A percentile compares a stretch with the other conserved stretches of the same genome.
These are phyloP conservation scores for Tenthredo distinguenda DNA, from an alignment of 2,888 invertebrate species.

Conservation along the genomic window DNA sequence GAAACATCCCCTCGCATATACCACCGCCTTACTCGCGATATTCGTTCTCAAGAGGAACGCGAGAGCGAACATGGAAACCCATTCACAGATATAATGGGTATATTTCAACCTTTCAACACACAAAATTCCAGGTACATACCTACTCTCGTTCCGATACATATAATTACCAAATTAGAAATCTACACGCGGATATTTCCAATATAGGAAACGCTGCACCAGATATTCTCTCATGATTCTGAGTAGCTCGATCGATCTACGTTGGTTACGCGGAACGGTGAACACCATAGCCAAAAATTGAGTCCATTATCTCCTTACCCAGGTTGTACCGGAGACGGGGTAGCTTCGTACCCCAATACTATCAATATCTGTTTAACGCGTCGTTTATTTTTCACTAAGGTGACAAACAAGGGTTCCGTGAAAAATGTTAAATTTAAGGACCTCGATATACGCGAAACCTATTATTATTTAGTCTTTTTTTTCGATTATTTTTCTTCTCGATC, in stretches of 20 bases:
- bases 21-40: background rate
- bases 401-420: slow-evolving; percentile 63
- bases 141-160: background rate
- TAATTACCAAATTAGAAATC: background rate
- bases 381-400: slow-evolving; percentile 62
- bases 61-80: background rate
- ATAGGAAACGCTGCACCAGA: background rate
- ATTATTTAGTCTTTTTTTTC: background rate
- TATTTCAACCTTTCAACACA: background rate
- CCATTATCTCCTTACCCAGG: slow-evolving; percentile 69
- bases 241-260: slow-evolving; percentile 44
- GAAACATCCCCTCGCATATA: slow-evolving; percentile 10
- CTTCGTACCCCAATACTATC: slow-evolving; percentile 63
- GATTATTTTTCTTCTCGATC: background rate
- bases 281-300: slow-evolving; percentile 66
- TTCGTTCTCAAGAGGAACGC: slow-evolving; percentile 1
- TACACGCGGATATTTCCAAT: background rate
- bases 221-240: slow-evolving; percentile 15
- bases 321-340: slow-evolving; percentile 1
- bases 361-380: slow-evolving; percentile 70
- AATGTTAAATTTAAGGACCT: slow-evolving; percentile 63
- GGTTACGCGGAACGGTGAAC: slow-evolving; percentile 37
- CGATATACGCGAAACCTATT: slow-evolving; percentile 37
- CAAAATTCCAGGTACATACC: background rate
- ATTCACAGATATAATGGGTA: slow-evolving; percentile 7